Evolutionary conservation across 53 echinoderm and acorn worm species (phyloP).

Genomic region (Temnopleurus reevesii): DNA sequence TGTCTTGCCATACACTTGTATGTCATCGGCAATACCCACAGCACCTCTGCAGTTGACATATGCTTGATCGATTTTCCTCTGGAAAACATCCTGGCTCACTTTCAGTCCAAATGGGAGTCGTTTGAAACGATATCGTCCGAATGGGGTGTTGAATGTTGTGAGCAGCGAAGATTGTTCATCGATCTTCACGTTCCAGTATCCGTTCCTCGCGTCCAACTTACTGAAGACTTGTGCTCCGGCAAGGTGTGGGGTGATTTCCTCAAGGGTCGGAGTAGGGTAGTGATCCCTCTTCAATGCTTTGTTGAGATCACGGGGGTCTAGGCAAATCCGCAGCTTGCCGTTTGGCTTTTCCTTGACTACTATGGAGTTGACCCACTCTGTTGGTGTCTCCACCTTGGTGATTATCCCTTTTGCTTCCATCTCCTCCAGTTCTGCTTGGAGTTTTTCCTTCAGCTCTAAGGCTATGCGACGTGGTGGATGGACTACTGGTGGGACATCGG

Average conservation of each 20-base stretch:
- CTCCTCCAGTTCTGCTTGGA: no score
- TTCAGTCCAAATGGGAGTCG: conserved; percentile 16
- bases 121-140: neutral
- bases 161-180: conserved; percentile 37
- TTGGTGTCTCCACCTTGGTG: conserved; percentile 50
- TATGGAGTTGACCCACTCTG: conserved; percentile 62
- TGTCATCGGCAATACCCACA: no score
- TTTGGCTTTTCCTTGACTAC: no score
- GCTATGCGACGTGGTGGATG: conserved; percentile 59
- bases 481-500: conserved; percentile 50
- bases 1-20: conserved; percentile 18
- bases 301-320: no score
- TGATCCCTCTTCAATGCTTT: no score
- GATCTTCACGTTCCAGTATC: conserved; percentile 54
- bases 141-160: conserved; percentile 57
- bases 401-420: no score
- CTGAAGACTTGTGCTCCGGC: neutral
- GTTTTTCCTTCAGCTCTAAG: conserved; percentile 25
- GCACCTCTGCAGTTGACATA: conserved; percentile 23
- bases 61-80: conserved; percentile 7
- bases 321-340: no score
- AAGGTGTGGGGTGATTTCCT: neutral
- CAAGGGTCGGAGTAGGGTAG: no score
- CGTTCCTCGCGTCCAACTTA: conserved; percentile 41
- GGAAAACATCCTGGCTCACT: conserved; percentile 5